Conservation (phyloP, 2,797 vertebrate species). For the Sciaenops ocellatus region DNA sequence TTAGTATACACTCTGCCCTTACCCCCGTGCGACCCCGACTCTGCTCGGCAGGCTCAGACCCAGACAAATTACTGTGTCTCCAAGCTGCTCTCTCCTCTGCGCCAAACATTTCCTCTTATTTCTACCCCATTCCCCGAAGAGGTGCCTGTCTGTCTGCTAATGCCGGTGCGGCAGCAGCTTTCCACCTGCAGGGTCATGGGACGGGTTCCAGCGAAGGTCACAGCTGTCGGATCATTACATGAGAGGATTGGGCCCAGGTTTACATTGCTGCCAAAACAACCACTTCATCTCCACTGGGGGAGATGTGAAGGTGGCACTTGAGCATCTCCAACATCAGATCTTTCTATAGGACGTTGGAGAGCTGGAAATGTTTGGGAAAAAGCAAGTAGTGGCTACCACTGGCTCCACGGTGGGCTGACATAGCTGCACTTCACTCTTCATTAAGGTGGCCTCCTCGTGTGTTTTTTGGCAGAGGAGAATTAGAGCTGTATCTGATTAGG, state of each 20-base stretch:
- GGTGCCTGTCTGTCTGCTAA: slow-evolving; percentile 58
- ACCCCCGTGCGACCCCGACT: slow-evolving; percentile 59
- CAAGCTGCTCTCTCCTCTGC: slow-evolving; percentile 60
- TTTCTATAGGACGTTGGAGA: slow-evolving; percentile 32
- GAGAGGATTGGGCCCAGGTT: slow-evolving; percentile 63
- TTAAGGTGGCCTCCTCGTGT: slow-evolving; percentile 57
- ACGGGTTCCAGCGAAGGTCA: slow-evolving; percentile 76
- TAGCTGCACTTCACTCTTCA: slow-evolving; percentile 60
- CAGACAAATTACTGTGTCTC: slow-evolving; percentile 77
- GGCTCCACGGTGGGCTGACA: slow-evolving; percentile 47
- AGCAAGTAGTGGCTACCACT: neutral
- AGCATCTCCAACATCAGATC: slow-evolving; percentile 39
- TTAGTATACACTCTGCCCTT: slow-evolving; percentile 70
- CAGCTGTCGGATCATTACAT: slow-evolving; percentile 75
- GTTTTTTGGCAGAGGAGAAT: slow-evolving; percentile 66
- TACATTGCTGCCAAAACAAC: slow-evolving; percentile 65
- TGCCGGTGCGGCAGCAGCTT: slow-evolving; percentile 52
- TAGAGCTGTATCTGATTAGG: slow-evolving; percentile 78
- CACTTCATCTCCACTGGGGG: slow-evolving; percentile 54
- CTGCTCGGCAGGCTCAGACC: slow-evolving; percentile 57
- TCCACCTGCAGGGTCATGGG: slow-evolving; percentile 72
- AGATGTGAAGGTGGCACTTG: slow-evolving; percentile 43
- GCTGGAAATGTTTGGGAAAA: slow-evolving; percentile 40
- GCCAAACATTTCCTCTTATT: slow-evolving; percentile 69
- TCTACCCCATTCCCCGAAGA: slow-evolving; percentile 63